phyloP scores from a whole-genome alignment of 2,888 invertebrate species.

The Chloroclysta siterata region DNA sequence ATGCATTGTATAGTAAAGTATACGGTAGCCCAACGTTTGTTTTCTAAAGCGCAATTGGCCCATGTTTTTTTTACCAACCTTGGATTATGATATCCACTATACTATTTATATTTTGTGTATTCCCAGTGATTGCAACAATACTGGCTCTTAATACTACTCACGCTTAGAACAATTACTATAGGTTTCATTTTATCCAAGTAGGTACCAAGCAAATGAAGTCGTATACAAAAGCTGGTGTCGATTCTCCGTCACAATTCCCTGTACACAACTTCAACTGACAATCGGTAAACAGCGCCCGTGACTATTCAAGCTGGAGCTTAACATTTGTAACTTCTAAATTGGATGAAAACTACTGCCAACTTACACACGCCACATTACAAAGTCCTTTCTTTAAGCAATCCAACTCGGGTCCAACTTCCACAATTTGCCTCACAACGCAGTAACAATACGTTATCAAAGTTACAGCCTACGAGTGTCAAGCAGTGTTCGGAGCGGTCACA shows the following conservation, averaged over 20 bases:
- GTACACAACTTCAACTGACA: background rate
- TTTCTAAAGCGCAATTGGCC: too few relatives aligned
- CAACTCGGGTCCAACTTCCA: conserved; percentile 16
- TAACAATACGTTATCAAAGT: conserved; percentile 22
- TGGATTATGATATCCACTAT: too few relatives aligned
- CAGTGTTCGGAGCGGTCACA: conserved; percentile 12
- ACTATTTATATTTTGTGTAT: too few relatives aligned
- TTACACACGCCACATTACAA: conserved; percentile 17
- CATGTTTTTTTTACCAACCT: too few relatives aligned
- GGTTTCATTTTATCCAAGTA: too few relatives aligned
- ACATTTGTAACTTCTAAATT: conserved; percentile 18
- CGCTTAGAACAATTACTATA: too few relatives aligned
- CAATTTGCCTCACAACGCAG: conserved; percentile 19
- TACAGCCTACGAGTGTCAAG: conserved; percentile 18
- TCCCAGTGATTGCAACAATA: too few relatives aligned
- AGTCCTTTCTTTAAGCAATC: conserved; percentile 21
- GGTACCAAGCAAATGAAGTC: too few relatives aligned
- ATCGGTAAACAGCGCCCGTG: background rate
- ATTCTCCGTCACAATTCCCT: background rate
- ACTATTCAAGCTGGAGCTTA: background rate
- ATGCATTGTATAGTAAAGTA: too few relatives aligned
- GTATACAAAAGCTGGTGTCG: background rate
- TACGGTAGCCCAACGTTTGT: background rate
- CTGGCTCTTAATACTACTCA: too few relatives aligned
- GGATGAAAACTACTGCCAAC: conserved; percentile 16